Evolutionary conservation across 2,888 invertebrate species (phyloP).

Genomic region (Hemithea aestivaria): DNA sequence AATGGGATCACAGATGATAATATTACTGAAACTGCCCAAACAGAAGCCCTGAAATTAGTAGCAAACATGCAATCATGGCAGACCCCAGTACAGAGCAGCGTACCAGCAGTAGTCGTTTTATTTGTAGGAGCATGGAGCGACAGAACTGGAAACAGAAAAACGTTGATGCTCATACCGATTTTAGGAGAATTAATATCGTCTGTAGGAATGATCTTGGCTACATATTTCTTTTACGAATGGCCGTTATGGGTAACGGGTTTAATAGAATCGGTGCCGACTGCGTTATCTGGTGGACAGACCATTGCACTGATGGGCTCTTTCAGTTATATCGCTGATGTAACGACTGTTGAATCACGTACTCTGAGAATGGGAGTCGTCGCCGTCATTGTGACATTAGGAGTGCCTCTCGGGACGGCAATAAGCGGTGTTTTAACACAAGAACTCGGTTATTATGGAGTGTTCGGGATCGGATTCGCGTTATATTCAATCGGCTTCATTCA

Average conservation of each 20-base stretch:
- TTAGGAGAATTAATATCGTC: constrained; percentile 75
- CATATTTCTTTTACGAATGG: constrained; percentile 77
- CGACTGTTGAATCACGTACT: constrained; percentile 78
- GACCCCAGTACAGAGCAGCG: constrained; percentile 71
- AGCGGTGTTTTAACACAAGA: constrained; percentile 72
- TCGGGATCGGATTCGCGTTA: constrained; percentile 48
- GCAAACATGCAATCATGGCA: constrained; percentile 77
- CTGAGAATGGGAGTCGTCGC: constrained; percentile 80
- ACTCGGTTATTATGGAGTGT: constrained; percentile 68
- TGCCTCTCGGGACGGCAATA: constrained; percentile 70
- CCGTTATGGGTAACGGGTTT: constrained; percentile 74
- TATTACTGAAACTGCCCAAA: constrained; percentile 50
- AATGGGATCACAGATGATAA: constrained; percentile 46
- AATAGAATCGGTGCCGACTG: constrained; percentile 75
- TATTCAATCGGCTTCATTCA: constrained; percentile 58
- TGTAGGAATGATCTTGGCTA: constrained; percentile 70
- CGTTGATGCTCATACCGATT: constrained; percentile 76
- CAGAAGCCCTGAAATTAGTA: constrained; percentile 60
- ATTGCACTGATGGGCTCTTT: constrained; percentile 78
- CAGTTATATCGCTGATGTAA: constrained; percentile 80
- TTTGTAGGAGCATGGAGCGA: constrained; percentile 83
- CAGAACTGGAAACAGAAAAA: constrained; percentile 76
- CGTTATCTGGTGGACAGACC: constrained; percentile 79
- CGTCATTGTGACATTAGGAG: constrained; percentile 69
- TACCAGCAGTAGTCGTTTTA: constrained; percentile 77